These are phyloP conservation scores for Microcebus lehilahytsara DNA, from an alignment of 2,113 vertebrate species.

Conservation along the genomic window DNA sequence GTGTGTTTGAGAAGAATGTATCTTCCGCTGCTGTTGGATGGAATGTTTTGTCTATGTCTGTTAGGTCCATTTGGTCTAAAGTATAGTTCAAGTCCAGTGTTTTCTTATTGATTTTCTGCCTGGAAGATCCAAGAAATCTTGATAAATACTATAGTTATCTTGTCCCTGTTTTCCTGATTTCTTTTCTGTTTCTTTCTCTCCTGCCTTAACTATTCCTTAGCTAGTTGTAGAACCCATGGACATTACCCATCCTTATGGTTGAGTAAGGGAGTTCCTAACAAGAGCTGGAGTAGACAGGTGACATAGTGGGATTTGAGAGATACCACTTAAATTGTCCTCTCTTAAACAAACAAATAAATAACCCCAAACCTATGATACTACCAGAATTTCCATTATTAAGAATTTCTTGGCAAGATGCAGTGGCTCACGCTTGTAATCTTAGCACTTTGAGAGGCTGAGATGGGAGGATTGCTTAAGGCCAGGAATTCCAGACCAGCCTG, in stretches of 20 bases:
- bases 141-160: background rate
- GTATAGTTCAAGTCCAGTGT: background rate
- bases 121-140: background rate
- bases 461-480: too few species aligned
- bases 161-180: background rate
- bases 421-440: too few species aligned
- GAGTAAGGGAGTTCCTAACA: background rate
- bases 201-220: background rate
- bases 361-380: background rate
- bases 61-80: background rate
- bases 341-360: background rate
- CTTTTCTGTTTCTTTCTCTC: background rate
- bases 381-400: background rate
- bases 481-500: too few species aligned
- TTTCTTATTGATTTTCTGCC: conserved; percentile 18
- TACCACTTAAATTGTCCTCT: background rate
- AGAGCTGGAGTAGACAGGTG: background rate
- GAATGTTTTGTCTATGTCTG: background rate
- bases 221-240: background rate
- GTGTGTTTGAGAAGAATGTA: background rate
- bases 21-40: background rate
- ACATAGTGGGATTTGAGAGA: background rate
- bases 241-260: background rate
- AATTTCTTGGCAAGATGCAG: background rate
- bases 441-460: too few species aligned